Percentiles rank a stretch among this genome's conserved stretches.
Conservation (phyloP, 2,888 invertebrate genomes). For the Drosophila austrosaltans region DNA sequence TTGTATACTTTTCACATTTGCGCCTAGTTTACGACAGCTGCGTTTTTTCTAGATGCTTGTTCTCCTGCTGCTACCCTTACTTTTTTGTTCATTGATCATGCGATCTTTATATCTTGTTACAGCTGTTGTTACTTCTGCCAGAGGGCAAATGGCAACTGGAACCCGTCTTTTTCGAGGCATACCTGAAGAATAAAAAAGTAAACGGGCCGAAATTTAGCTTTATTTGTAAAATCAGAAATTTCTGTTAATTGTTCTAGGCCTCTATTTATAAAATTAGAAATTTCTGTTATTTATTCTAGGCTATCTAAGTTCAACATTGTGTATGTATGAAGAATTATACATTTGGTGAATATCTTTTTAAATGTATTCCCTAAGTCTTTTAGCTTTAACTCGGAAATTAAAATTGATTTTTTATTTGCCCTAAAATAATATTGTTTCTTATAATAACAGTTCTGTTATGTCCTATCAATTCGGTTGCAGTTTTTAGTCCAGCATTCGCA, state of each 20-base stretch:
- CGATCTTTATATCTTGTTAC: slow-evolving; percentile 61
- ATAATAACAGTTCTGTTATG: not conserved
- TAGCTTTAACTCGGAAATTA: too few species aligned
- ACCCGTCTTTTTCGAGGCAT: not conserved
- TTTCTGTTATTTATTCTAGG: too few species aligned
- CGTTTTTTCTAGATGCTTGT: slow-evolving; percentile 35
- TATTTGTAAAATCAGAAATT: slow-evolving; percentile 17
- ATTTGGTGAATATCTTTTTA: too few species aligned
- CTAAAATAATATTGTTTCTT: too few species aligned
- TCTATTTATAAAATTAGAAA: too few species aligned
- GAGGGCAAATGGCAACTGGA: slow-evolving; percentile 7
- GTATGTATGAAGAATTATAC: too few species aligned
- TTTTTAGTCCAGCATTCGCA: slow-evolving; percentile 41
- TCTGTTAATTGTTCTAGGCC: not conserved
- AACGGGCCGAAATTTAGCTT: slow-evolving; percentile 35
- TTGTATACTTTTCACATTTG: slow-evolving; percentile 50
- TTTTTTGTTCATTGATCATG: slow-evolving; percentile 66
- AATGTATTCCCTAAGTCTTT: too few species aligned
- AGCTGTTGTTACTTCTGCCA: slow-evolving; percentile 54
- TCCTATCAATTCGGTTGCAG: slow-evolving; percentile 49
- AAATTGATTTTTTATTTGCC: too few species aligned
- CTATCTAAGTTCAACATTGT: too few species aligned
- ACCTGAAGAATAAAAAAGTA: slow-evolving; percentile 38
- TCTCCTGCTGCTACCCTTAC: slow-evolving; percentile 46
- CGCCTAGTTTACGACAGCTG: slow-evolving; percentile 72